Evolutionary conservation across 2,888 invertebrate genomes (phyloP), one percentile per base, ranked within the genome.

Genomic region (Diloba caeruleocephala): DNA sequence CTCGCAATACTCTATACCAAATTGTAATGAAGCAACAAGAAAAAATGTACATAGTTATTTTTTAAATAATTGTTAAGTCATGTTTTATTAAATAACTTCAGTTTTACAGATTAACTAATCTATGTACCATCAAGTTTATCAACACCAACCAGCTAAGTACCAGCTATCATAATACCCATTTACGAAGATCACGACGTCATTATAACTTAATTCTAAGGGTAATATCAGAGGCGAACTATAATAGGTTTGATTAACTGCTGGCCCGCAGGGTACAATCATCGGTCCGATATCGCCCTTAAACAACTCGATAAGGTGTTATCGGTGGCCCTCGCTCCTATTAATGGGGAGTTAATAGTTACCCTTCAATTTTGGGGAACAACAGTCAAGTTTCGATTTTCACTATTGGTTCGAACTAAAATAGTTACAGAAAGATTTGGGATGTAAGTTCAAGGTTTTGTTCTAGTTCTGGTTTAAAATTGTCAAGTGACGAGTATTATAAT

Each of bases 231-330:
- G 58, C 38, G 28, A 69, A 63, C 71, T 64, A 62, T 84, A 85
- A 85, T 84, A 80, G 83, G 78, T 81, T 81, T 84, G 84, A 89
- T 86, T 81, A 88, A 84, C 79, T 79, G 78, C 75, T 72, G 76
- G 72, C 79, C 87, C 86, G 81, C 83, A 81, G 86, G 88, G 79
- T 78, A 79, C 85, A 83, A 88, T 88, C 83, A 87, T 84, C 79
- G 83, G 82, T 21, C 86, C 87, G 87, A 90, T 90, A 90, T 87
- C 84, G 83, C 85, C 78, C 85, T 81, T 84, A 86, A 71, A 88
- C 87, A 84, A 81, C 84, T 84, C 88, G 91, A 90, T 90, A 90
- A 89, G 83, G 87, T 85, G 88, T 82, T 90, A 90, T 90, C 90
- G 81, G 84, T 65, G 74, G 78, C 78, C 87, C 85, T 82, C 78